Base-by-base conservation (phyloP, 2,888 invertebrate species). In the Alentia gelatinosa region DNA sequence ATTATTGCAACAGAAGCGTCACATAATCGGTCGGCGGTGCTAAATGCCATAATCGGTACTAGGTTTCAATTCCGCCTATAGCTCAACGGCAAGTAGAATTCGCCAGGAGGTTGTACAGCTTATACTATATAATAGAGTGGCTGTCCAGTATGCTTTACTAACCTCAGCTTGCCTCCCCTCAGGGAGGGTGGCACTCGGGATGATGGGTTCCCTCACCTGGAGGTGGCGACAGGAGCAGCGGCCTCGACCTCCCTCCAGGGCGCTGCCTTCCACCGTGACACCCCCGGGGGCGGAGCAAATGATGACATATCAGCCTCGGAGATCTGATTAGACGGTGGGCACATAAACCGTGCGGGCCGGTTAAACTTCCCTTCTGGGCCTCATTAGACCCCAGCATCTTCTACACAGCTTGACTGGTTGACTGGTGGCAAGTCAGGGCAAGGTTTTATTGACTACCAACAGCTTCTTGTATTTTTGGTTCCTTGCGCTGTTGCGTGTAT, bases 231-330 rank as follows among this genome's bases (percentile, higher is more conserved):
- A 39, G 79, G 79, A 79, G 79, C 39, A 79, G 79, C 37, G 39
- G 23, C 79, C 35, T 35, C 39, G 79, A 79, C 79, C 79, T 39
- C 26, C 37, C 79, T 37, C 37, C 79, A 39, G 79, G 79, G 79
- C 39, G 37, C 79, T 39, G 37, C 35, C 15, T 5, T 35, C 15
- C 79, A 23, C 35, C 79, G 4, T 1, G 1, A 19, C 5, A 35
- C 39, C 79, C 50, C 86, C 47, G 47, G 30, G 47, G 47, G 50
- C 3, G 23, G 86, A 30, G 47, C 47, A 86, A 86, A 86, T 86
- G 86, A 86, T 86, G 86, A 86, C 86, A 86, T 86, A 86, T 86
- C 42, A 86, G 86, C 86, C 42, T n/a, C 26, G 30, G 30, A 47
- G 47, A 86, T 86, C 15, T 47, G 86, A 86, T 86, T 86, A 86